These are phyloP conservation scores for Hozukius guyotensis DNA, from an alignment of 2,797 vertebrate species.

Conservation along the genomic window DNA sequence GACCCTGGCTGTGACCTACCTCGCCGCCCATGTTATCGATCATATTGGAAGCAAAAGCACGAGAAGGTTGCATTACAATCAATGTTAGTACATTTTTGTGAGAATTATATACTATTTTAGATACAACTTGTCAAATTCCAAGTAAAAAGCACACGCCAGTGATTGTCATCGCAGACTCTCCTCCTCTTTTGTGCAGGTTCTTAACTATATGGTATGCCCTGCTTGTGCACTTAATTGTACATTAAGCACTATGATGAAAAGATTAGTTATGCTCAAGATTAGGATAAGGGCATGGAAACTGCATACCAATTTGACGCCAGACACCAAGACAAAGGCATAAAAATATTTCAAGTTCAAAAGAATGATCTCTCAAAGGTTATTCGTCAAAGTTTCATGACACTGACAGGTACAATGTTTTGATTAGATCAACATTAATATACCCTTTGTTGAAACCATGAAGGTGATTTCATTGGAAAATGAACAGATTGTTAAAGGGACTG, in stretches of 20 bases:
- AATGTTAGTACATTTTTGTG: background rate
- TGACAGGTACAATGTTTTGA: background rate
- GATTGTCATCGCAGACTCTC: background rate
- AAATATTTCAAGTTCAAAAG: background rate
- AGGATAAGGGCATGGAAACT: background rate
- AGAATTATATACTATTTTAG: background rate
- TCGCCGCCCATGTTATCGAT: background rate
- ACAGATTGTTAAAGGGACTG: background rate
- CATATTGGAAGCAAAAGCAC: background rate
- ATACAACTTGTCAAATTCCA: background rate
- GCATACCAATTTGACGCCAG: background rate
- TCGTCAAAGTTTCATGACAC: background rate
- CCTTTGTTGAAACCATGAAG: background rate
- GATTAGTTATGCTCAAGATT: background rate
- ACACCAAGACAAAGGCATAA: background rate
- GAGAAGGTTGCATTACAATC: background rate
- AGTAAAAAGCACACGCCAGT: background rate
- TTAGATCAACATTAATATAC: no score
- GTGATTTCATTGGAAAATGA: background rate
- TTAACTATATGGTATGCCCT: background rate
- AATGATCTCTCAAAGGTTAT: background rate
- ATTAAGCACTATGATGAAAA: background rate
- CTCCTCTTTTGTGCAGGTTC: background rate
- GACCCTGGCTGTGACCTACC: background rate
- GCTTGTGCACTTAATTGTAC: background rate